A percentile compares a stretch with the other conserved stretches of the same genome.
phyloP scores from a whole-genome alignment of 2,888 invertebrate species.

The Dermolepida albohirtum region DNA sequence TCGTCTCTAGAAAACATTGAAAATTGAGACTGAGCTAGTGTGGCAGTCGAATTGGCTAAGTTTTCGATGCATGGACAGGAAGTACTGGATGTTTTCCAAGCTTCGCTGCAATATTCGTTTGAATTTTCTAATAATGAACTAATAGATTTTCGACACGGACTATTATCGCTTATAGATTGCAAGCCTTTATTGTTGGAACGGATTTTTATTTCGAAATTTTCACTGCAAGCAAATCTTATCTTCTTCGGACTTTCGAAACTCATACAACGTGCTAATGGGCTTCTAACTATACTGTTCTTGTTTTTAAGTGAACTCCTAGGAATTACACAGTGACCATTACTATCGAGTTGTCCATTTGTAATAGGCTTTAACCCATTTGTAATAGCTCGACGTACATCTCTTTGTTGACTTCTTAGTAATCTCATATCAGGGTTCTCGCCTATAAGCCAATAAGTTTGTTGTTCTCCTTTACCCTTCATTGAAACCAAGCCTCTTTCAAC shows the following conservation, averaged over 20 bases:
- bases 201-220: conserved; percentile 69
- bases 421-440: conserved; percentile 78
- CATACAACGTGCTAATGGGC: conserved; percentile 74
- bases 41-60: conserved; percentile 62
- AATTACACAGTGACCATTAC: conserved; percentile 57
- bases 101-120: conserved; percentile 65
- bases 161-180: conserved; percentile 71
- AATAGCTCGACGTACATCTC: conserved; percentile 66
- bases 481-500: conserved; percentile 81
- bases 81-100: conserved; percentile 69
- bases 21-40: conserved; percentile 60
- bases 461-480: conserved; percentile 88
- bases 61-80: conserved; percentile 81
- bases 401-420: conserved; percentile 68
- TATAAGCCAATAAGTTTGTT: conserved; percentile 84
- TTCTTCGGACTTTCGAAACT: conserved; percentile 88
- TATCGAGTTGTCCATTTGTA: conserved; percentile 52
- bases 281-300: conserved; percentile 70
- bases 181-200: conserved; percentile 65
- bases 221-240: conserved; percentile 81
- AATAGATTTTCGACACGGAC: conserved; percentile 67
- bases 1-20: conserved; percentile 56
- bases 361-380: conserved; percentile 56
- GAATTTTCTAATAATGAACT: conserved; percentile 67
- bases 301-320: conserved; percentile 80